Conservation (phyloP, 2,797 vertebrate genomes). For the Clarias laeviceps region DNA sequence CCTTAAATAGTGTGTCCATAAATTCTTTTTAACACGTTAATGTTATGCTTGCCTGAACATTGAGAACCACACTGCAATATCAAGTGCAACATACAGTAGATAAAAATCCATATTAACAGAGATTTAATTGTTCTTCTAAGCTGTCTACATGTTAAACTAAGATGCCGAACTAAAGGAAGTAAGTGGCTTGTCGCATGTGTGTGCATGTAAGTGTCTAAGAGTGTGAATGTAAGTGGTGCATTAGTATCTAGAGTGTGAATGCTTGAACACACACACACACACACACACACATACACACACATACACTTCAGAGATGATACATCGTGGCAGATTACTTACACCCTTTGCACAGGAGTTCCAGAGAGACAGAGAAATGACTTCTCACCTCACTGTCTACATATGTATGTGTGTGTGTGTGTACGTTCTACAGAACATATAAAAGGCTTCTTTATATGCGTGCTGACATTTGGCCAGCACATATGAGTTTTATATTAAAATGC, state of each 20-base stretch:
- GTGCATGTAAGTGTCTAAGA: not conserved
- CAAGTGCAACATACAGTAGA: not conserved
- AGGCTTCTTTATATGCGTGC: not conserved
- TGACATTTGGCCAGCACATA: not conserved
- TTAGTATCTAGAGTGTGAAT: slow-evolving; percentile 45
- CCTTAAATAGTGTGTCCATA: not conserved
- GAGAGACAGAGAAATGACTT: slow-evolving; percentile 54
- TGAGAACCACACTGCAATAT: not conserved
- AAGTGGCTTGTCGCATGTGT: not conserved
- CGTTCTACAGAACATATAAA: not conserved
- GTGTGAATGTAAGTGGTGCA: slow-evolving; percentile 23
- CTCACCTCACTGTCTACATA: slow-evolving; percentile 43
- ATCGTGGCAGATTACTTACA: slow-evolving; percentile 58
- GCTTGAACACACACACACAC: slow-evolving; percentile 25
- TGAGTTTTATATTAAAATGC: not conserved
- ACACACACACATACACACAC: too few relatives aligned
- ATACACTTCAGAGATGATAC: slow-evolving; percentile 48
- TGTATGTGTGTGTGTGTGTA: slow-evolving; percentile 37
- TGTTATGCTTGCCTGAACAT: not conserved
- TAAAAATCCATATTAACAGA: not conserved
- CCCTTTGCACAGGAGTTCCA: slow-evolving; percentile 52
- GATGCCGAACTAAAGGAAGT: not conserved
- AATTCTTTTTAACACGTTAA: not conserved
- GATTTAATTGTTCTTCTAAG: not conserved
- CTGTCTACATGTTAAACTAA: not conserved